These are phyloP conservation scores for Setipinna tenuifilis DNA, from an alignment of 2,797 vertebrate genomes.

Conservation along the genomic window DNA sequence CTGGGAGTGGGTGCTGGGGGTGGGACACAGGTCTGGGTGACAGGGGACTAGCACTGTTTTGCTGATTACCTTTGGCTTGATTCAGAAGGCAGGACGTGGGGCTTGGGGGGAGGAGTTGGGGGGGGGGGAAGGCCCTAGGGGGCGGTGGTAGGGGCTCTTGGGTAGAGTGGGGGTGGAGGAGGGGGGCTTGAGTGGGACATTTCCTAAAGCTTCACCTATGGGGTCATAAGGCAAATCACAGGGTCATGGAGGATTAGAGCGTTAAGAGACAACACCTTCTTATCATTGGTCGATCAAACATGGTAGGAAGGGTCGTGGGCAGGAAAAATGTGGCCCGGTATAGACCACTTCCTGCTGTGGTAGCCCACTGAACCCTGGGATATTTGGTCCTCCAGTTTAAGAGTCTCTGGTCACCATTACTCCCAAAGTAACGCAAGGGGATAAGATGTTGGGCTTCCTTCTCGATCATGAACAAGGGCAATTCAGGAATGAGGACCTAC, in stretches of 20 bases:
- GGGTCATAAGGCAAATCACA: conserved; percentile 75
- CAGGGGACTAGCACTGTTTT: conserved; percentile 41
- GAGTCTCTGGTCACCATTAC: conserved; percentile 57
- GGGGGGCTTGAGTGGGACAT: conserved; percentile 30
- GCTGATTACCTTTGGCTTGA: conserved; percentile 64
- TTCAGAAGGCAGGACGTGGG: conserved; percentile 53
- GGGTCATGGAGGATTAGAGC: conserved; percentile 59
- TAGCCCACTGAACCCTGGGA: conserved; percentile 55
- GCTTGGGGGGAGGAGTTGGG: not conserved
- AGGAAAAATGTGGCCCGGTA: conserved; percentile 39
- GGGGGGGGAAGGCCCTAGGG: no score
- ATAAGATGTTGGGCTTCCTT: conserved; percentile 40
- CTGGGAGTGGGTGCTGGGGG: not conserved
- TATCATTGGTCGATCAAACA: conserved; percentile 62
- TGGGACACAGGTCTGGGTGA: not conserved
- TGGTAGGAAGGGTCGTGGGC: conserved; percentile 42
- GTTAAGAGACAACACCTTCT: conserved; percentile 53
- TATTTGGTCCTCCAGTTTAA: conserved; percentile 67
- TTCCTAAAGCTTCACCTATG: conserved; percentile 46
- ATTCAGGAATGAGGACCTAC: conserved; percentile 63
- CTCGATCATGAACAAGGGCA: conserved; percentile 50
- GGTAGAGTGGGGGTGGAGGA: not conserved
- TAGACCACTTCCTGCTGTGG: conserved; percentile 56
- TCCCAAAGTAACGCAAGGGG: conserved; percentile 19
- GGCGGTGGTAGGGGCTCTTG: no score